Evolutionary conservation across 1,140 invertebrate species (phyloP).

Genomic region (Drosophila mojavensis): DNA sequence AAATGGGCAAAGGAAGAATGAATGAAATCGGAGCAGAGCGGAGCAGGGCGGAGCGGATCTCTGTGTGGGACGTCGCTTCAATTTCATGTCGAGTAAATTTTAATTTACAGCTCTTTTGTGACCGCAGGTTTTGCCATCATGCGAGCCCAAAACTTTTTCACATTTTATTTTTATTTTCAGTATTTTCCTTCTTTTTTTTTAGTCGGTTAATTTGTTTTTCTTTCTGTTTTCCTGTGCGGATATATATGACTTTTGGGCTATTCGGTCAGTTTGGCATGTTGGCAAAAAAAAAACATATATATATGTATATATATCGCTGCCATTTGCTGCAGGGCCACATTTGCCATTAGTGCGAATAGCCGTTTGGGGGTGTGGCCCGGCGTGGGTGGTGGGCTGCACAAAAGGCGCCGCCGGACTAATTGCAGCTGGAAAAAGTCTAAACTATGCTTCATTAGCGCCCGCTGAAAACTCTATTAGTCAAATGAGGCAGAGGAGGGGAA

Average conservation of each 20-base stretch:
- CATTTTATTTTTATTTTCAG: constrained; percentile 19
- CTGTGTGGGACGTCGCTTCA: constrained; percentile 52
- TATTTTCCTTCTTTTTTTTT: constrained; percentile 20
- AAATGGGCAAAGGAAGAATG: constrained; percentile 26
- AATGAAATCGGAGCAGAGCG: constrained; percentile 1
- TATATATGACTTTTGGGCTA: constrained; percentile 36
- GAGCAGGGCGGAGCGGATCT: constrained; percentile 1
- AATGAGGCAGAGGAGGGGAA: constrained; percentile 50
- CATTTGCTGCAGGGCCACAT: constrained; percentile 38
- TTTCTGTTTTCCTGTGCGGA: not conserved
- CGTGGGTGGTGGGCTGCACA: constrained; percentile 8
- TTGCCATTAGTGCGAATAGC: constrained; percentile 72
- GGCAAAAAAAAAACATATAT: constrained; percentile 33
- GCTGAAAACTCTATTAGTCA: constrained; percentile 65
- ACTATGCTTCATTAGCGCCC: constrained; percentile 74
- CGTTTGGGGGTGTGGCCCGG: constrained; percentile 25
- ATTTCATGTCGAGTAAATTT: constrained; percentile 81
- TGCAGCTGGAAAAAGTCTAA: constrained; percentile 62
- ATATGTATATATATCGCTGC: not conserved
- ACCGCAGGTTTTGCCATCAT: constrained; percentile 69
- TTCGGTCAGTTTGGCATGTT: constrained; percentile 58
- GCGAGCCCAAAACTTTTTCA: constrained; percentile 62
- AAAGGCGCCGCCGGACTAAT: constrained; percentile 54
- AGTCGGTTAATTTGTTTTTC: constrained; percentile 15
- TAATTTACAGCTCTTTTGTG: constrained; percentile 81